Conservation (phyloP, 2,113 vertebrate genomes). For the Labrus mixtus region DNA sequence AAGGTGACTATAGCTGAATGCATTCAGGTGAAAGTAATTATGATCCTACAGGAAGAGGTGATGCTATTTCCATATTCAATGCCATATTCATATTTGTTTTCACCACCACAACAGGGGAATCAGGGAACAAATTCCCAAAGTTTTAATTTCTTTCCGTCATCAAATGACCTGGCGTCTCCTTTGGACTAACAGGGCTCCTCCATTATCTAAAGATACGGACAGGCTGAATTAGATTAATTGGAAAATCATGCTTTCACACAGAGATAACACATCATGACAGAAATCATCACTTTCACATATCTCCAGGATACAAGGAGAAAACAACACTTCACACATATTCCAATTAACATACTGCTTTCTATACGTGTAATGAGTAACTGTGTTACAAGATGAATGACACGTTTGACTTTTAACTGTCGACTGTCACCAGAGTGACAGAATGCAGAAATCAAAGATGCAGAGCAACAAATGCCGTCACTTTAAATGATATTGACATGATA, state of each 20-base stretch:
- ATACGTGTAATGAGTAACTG: neutral
- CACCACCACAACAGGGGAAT: conserved; percentile 39
- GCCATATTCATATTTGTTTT: conserved; percentile 37
- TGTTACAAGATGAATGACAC: conserved; percentile 26
- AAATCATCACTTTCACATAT: conserved; percentile 5
- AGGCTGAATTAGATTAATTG: neutral
- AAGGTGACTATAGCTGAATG: conserved; percentile 27
- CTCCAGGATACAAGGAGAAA: neutral
- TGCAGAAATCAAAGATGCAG: neutral
- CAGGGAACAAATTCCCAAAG: conserved; percentile 23
- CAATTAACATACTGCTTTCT: conserved; percentile 11
- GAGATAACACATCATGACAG: neutral
- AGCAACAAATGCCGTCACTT: conserved; percentile 13
- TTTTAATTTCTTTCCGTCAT: conserved; percentile 7
- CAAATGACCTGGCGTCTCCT: neutral
- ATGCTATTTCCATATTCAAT: neutral
- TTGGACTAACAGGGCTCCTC: too few species aligned
- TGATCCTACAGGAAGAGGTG: conserved; percentile 32
- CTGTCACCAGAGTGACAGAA: neutral
- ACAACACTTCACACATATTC: neutral
- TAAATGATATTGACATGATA: conserved; percentile 36
- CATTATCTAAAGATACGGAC: neutral
- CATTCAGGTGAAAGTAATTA: conserved; percentile 4
- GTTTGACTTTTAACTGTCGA: conserved; percentile 24
- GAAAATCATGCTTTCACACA: neutral